These are phyloP conservation scores for Meloidogyne hapla DNA, from an alignment of 1,140 invertebrate species.

Conservation along the genomic window DNA sequence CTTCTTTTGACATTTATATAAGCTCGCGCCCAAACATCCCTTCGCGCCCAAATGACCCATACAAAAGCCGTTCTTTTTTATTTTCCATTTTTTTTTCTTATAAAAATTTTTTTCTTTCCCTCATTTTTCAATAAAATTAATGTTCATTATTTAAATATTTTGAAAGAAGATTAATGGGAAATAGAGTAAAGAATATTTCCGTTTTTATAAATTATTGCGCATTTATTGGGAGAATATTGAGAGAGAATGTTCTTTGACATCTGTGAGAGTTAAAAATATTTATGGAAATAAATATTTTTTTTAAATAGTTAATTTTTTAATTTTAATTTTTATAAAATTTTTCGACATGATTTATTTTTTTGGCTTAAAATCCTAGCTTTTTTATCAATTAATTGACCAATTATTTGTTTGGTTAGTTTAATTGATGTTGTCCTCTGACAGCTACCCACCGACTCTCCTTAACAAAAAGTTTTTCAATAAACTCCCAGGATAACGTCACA, in stretches of 20 bases:
- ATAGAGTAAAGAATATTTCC: not conserved
- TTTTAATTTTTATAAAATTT: too few species aligned
- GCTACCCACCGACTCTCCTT: too few species aligned
- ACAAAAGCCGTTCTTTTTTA: not conserved
- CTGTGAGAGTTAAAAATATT: not conserved
- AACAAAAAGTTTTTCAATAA: too few species aligned
- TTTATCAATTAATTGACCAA: too few species aligned
- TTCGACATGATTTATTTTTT: too few species aligned
- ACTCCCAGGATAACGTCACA: too few species aligned
- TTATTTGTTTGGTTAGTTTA: too few species aligned
- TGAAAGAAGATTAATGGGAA: not conserved
- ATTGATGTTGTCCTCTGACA: too few species aligned
- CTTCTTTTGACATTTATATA: not conserved
- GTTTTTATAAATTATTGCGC: constrained; percentile 5
- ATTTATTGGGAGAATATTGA: not conserved
- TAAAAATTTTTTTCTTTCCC: not conserved
- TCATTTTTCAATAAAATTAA: not conserved
- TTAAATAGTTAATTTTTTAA: too few species aligned
- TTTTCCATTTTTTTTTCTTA: not conserved
- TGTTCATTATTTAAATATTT: constrained; percentile 1
- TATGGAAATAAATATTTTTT: too few species aligned
- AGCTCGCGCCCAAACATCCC: not conserved
- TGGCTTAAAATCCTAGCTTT: too few species aligned
- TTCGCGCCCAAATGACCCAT: not conserved
- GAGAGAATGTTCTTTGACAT: not conserved